phyloP scores from a whole-genome alignment of 2,113 vertebrate genomes.

The Gnathonemus longibarbis region DNA sequence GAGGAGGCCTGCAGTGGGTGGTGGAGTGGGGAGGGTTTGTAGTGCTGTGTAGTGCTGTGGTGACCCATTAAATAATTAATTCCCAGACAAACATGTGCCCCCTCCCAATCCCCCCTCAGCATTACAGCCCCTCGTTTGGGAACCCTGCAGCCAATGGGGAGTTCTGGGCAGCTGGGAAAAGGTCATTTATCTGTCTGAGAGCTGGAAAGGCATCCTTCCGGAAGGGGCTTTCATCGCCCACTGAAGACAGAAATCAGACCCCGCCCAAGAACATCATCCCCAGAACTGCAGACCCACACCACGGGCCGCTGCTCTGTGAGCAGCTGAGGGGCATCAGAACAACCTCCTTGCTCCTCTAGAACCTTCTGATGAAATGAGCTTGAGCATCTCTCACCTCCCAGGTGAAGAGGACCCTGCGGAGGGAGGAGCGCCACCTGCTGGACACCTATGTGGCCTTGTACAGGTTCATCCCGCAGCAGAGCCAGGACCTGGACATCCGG shows the following conservation, averaged over 20 bases:
- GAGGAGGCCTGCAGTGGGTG: not conserved
- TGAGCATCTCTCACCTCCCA: constrained; percentile 26
- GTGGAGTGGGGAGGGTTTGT: not conserved
- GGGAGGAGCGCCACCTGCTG: constrained; percentile 71
- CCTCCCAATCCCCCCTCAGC: not conserved
- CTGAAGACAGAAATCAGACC: not conserved
- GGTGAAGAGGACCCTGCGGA: constrained; percentile 47
- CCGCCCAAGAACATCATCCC: not conserved
- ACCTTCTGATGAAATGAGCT: not conserved
- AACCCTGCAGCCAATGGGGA: not conserved
- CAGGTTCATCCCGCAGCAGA: constrained; percentile 83
- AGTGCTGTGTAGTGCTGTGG: not conserved
- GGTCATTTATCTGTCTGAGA: not conserved
- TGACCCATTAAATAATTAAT: not conserved
- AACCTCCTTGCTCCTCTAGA: not conserved
- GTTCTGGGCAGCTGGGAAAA: not conserved
- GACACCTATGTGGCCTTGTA: constrained; percentile 94
- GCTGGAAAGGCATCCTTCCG: not conserved
- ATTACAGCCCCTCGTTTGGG: not conserved
- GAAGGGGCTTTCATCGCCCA: not conserved
- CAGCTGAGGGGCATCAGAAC: not conserved
- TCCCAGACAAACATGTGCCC: not conserved
- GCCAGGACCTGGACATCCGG: constrained; percentile 93
- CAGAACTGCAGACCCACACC: not conserved
- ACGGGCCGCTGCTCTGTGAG: not conserved